phyloP scores from a whole-genome alignment of 2,113 vertebrate species.

The Syngnathus scovelli region DNA sequence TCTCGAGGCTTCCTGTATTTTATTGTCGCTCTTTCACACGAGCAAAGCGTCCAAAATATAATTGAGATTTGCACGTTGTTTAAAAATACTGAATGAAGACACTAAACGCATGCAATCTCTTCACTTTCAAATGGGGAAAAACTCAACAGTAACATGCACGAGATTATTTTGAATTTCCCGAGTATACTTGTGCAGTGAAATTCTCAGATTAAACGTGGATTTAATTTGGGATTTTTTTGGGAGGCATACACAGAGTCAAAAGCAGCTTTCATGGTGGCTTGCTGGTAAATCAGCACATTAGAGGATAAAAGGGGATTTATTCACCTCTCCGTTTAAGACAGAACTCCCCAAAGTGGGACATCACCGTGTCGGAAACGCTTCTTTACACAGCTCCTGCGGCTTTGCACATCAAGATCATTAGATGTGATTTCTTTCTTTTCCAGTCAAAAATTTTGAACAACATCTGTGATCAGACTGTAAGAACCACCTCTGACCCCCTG shows the following conservation, averaged over 20 bases:
- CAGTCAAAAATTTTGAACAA: slow-evolving; percentile 89
- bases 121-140: slow-evolving; percentile 29
- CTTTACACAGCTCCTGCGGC: too few species aligned
- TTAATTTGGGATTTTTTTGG: background rate
- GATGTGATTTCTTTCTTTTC: slow-evolving; percentile 25
- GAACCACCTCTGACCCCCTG: slow-evolving; percentile 83
- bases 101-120: background rate
- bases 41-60: slow-evolving; percentile 1
- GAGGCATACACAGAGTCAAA: background rate
- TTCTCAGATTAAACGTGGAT: slow-evolving; percentile 10
- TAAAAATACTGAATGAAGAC: background rate
- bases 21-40: slow-evolving; percentile 13
- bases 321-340: background rate
- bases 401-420: background rate
- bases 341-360: background rate
- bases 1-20: slow-evolving; percentile 30
- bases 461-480: slow-evolving; percentile 92
- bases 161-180: slow-evolving; percentile 5
- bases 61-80: background rate
- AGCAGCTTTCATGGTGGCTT: slow-evolving; percentile 1
- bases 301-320: background rate
- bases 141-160: background rate
- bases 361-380: background rate
- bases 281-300: background rate
- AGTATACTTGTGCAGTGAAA: background rate